These are phyloP conservation scores for Stratiomys singularior DNA, from an alignment of 2,888 invertebrate genomes.

Conservation along the genomic window DNA sequence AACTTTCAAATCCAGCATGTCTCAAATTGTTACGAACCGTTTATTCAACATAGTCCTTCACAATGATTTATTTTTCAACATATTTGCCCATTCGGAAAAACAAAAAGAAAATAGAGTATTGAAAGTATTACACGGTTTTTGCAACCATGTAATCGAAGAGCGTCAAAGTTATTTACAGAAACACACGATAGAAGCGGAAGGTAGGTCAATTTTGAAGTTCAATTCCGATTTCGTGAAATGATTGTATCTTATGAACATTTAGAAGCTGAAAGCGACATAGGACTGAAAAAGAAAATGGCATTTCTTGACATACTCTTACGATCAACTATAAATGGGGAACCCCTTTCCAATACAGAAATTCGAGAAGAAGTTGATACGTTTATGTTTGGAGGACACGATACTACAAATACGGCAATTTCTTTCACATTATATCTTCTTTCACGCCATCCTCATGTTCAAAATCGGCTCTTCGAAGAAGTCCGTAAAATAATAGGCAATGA, in stretches of 20 bases:
- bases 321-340: slow-evolving; percentile 68
- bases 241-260: no score
- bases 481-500: slow-evolving; percentile 56
- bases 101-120: slow-evolving; percentile 54
- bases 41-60: slow-evolving; percentile 56
- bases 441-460: slow-evolving; percentile 59
- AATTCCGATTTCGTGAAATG: no score
- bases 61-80: slow-evolving; percentile 55
- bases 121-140: slow-evolving; percentile 60
- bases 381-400: slow-evolving; percentile 71
- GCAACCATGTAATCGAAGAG: slow-evolving; percentile 59
- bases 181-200: no score
- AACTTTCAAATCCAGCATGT: slow-evolving; percentile 48
- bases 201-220: no score
- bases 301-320: slow-evolving; percentile 74
- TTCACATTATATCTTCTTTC: slow-evolving; percentile 59
- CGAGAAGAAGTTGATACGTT: slow-evolving; percentile 78
- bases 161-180: slow-evolving; percentile 46
- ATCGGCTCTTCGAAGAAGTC: slow-evolving; percentile 58
- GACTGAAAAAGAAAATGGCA: slow-evolving; percentile 70
- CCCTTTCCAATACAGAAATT: slow-evolving; percentile 70
- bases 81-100: slow-evolving; percentile 2
- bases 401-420: slow-evolving; percentile 59
- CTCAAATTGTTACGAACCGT: slow-evolving; percentile 36
- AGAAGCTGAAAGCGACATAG: slow-evolving; percentile 54